Base-by-base conservation (phyloP, 2,888 invertebrate species). In the Opisthograptis luteolata region DNA sequence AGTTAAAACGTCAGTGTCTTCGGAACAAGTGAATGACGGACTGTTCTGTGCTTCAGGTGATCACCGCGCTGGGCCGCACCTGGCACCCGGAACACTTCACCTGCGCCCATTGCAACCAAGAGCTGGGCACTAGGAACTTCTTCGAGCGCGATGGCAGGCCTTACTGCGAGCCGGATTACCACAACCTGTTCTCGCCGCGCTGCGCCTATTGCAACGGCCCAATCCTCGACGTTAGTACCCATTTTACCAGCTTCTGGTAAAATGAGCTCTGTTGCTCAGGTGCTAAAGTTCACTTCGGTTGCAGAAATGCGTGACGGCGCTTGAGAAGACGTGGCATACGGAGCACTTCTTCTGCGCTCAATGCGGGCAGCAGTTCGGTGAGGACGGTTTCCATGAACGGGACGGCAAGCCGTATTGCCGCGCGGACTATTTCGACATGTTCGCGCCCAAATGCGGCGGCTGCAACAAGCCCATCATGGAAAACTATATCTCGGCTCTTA, bases 71-170 rank as follows among this genome's bases (percentile, higher is more conserved):
- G 82, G 99, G 99, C 44, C 97, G 98, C 87, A 98, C 99, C 59
- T 99, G 99, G 99, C 99, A 99, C 86, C 98, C 99, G 34, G 99
- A 99, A 91, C 99, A 99, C 88, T 99, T 99, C 90, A 97, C 96
- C 53, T 99, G 99, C 92, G 96, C 96, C 63, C 98, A 99, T 79
- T 99, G 99, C 93, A 96, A 95, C 75, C 97, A 98, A 79, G 98
- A 98, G 84, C 90, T 99, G 76, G 99, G 99, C 54, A 99, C 99
- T 44, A 94, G 97, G 80, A 99, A 98, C 91, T 99, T 99, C 94
- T 99, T 99, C 87, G 99, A 99, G 88, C 93, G 99, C 61, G 98
- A 99, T 68, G 98, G 97, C 44, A 94, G 95, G 77, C 99, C 99
- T 0, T 99, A 98, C 90, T 99, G 99, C 92, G 99, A 99, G 86